Conservation (phyloP, 2,888 invertebrate species). For the Tetheella fluctuosa region DNA sequence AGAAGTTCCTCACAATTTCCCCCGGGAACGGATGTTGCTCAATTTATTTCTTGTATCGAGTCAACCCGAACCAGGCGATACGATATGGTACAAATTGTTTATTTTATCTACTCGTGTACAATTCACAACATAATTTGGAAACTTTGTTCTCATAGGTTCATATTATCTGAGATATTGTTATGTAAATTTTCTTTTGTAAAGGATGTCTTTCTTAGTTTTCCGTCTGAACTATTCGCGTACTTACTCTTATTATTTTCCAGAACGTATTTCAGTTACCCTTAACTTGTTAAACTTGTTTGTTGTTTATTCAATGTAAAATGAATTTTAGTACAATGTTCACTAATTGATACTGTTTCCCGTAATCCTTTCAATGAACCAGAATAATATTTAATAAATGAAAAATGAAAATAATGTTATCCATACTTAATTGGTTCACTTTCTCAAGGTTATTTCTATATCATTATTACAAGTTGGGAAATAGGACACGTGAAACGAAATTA, state of each 20-base stretch:
- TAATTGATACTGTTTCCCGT: too few species aligned
- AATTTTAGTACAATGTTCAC: neutral
- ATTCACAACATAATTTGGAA: slow-evolving; percentile 26
- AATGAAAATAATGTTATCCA: neutral
- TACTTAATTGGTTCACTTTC: neutral
- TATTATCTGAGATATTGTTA: neutral
- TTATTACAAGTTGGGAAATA: slow-evolving; percentile 5
- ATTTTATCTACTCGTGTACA: slow-evolving; percentile 26
- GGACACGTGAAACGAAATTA: slow-evolving; percentile 2
- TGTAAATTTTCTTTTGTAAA: neutral
- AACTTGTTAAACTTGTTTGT: too few species aligned
- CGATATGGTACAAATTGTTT: slow-evolving; percentile 12
- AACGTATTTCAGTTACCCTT: neutral
- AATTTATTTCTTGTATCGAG: slow-evolving; percentile 35
- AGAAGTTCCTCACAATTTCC: neutral
- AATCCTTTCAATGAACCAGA: too few species aligned
- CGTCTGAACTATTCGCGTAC: neutral
- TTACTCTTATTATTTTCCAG: neutral
- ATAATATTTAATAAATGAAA: too few species aligned
- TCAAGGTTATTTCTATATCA: slow-evolving; percentile 5
- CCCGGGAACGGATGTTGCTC: slow-evolving; percentile 28
- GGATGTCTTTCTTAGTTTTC: neutral
- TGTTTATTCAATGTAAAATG: neutral
- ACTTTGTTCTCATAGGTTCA: slow-evolving; percentile 18
- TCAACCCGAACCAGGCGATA: slow-evolving; percentile 17